These are phyloP conservation scores for Mesoclemmys tuberculata DNA, from an alignment of 2,113 vertebrate genomes.

Conservation along the genomic window DNA sequence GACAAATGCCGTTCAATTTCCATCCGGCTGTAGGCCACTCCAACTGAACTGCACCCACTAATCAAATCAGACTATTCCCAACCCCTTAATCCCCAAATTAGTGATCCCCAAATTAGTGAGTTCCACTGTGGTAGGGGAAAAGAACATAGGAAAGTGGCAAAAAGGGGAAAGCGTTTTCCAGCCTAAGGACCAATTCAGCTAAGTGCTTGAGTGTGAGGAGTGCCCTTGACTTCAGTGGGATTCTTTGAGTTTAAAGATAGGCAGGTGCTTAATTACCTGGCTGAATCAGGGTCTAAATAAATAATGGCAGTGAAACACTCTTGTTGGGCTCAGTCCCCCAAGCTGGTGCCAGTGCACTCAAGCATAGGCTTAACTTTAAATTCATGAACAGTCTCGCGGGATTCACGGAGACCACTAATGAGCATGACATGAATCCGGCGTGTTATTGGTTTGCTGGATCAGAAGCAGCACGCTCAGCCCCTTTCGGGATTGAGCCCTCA, in stretches of 20 bases:
- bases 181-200: not conserved
- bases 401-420: not conserved
- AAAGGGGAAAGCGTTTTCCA: not conserved
- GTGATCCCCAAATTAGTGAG: not conserved
- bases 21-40: not conserved
- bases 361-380: not conserved
- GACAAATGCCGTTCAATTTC: not conserved
- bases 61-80: not conserved
- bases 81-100: not conserved
- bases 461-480: not conserved
- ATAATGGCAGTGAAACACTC: not conserved
- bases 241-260: not conserved
- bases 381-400: not conserved
- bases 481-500: accelerated
- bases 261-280: not conserved
- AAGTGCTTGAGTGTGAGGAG: not conserved
- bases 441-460: not conserved
- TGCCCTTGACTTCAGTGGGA: not conserved
- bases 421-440: not conserved
- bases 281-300: not conserved
- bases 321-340: not conserved
- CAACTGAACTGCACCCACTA: not conserved
- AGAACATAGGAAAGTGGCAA: not conserved
- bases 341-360: not conserved
- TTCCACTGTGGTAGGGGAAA: not conserved